Base-by-base conservation (phyloP, 2,888 invertebrate genomes). In the Eristalis pertinax region DNA sequence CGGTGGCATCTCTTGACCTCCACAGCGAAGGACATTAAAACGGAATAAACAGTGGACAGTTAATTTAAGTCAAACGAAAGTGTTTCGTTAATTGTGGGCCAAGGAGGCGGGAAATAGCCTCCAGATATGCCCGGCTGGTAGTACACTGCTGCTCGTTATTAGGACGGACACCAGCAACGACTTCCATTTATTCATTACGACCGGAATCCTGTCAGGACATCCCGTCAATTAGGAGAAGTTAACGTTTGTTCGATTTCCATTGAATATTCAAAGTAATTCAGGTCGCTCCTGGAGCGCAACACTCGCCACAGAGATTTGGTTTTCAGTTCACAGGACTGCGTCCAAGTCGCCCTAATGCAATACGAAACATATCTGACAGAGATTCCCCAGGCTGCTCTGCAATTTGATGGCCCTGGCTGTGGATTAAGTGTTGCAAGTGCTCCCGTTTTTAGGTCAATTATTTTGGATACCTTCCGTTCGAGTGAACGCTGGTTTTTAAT, bases 171-270 rank as follows among this genome's bases (percentile, higher is more conserved):
- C 64, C 29, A 60, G 60, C 81, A 76, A 58, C 22, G 19, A 63
- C 69, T 60, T 64, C 70, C 81, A 70, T 82, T 76, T 70, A 65
- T 58, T 41, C 67, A 73, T 74, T 80, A 74, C 67, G 67, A 43
- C 41, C 26, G 63, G 19, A 38, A 26, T 62, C 50, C 60, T 73
- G 67, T 62, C 73, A 73, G 67, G 69, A 58, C 56, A 58, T 69
- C 22, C 50, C 19, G 50, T 65, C 79, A 79, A 79, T 79, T 79
- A 79, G 32, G 60, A 43, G 58, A 41, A 73, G 60, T 60, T 62
- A 60, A 65, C 58, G 41, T 72, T 67, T 65, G 60, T 73, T 65
- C 72, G 65, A 73, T 79, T 79, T 63, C 62, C 11, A 73, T 19
- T n/a, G 50, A 50, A 50, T 50, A 50, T 50, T 50, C 19, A 19